Conservation (phyloP, 1,140 invertebrate genomes). For the Archegozetes longisetosus region DNA sequence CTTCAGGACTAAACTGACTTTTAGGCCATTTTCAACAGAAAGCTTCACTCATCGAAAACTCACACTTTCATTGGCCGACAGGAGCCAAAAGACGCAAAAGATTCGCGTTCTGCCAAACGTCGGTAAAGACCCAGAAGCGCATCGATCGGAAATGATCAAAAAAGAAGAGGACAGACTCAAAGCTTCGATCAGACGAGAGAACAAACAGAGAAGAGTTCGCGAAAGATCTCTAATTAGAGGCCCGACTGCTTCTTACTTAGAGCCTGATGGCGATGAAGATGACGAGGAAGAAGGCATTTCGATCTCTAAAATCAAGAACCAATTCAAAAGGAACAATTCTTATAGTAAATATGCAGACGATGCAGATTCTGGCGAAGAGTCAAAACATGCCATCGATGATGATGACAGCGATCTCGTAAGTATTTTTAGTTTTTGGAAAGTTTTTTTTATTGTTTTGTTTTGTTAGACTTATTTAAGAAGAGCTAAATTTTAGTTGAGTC, state of each 20-base stretch:
- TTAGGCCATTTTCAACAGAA: conserved; percentile 89
- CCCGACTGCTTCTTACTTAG: conserved; percentile 42
- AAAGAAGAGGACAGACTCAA: conserved; percentile 87
- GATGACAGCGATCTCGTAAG: conserved; percentile 37
- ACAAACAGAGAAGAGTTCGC: conserved; percentile 40
- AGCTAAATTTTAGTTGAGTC: too few relatives aligned
- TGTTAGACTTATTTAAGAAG: too few relatives aligned
- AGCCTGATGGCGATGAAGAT: conserved; percentile 49
- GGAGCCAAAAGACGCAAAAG: conserved; percentile 87
- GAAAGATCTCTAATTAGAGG: conserved; percentile 34
- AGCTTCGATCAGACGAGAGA: conserved; percentile 59
- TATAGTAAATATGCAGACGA: conserved; percentile 66
- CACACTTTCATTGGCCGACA: conserved; percentile 88
- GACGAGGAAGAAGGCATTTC: conserved; percentile 82
- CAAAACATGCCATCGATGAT: conserved; percentile 54
- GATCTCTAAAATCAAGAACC: conserved; percentile 81
- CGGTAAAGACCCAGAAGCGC: conserved; percentile 79
- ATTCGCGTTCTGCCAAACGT: conserved; percentile 92
- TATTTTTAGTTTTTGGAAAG: too few relatives aligned
- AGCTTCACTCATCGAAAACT: conserved; percentile 98
- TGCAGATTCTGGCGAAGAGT: conserved; percentile 66
- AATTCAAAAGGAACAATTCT: conserved; percentile 59
- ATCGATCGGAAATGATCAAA: conserved; percentile 76
- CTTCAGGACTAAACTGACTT: conserved; percentile 87
- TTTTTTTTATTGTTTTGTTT: conserved; percentile 1